Percentiles rank a stretch among this genome's conserved stretches.
Conservation (phyloP, 2,888 invertebrate genomes). For the Scotopteryx bipunctaria region DNA sequence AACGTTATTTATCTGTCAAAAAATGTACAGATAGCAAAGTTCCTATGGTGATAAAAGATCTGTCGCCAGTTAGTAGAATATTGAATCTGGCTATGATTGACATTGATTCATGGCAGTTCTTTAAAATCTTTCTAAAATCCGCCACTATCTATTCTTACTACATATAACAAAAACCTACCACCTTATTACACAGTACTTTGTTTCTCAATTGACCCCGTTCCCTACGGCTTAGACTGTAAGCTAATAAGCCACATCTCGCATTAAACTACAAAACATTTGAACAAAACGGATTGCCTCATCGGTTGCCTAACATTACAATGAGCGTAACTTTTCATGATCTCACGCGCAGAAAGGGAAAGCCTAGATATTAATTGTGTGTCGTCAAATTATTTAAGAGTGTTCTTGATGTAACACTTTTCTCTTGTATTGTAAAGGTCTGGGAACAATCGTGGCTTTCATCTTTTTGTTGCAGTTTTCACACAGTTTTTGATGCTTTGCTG, state of each 20-base stretch:
- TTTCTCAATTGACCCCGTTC: not conserved
- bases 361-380: conserved; percentile 59
- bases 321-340: conserved; percentile 29
- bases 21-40: too few relatives aligned
- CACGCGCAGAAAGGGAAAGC: conserved; percentile 59
- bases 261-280: conserved; percentile 2
- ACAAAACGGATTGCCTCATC: conserved; percentile 12
- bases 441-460: conserved; percentile 38
- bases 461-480: conserved; percentile 38
- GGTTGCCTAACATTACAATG: conserved; percentile 22
- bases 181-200: too few relatives aligned
- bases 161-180: too few relatives aligned
- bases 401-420: conserved; percentile 56
- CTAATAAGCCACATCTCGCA: conserved; percentile 7
- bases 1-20: too few relatives aligned
- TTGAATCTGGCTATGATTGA: too few relatives aligned
- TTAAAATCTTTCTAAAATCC: too few relatives aligned
- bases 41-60: too few relatives aligned
- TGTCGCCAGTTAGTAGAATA: too few relatives aligned
- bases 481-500: conserved; percentile 17
- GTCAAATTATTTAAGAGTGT: conserved; percentile 48
- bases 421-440: conserved; percentile 34
- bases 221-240: not conserved
- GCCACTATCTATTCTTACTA: too few relatives aligned
- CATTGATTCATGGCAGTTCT: too few relatives aligned